Base-by-base conservation (phyloP, 2,888 invertebrate genomes). In the Mesochorus sp. region DNA sequence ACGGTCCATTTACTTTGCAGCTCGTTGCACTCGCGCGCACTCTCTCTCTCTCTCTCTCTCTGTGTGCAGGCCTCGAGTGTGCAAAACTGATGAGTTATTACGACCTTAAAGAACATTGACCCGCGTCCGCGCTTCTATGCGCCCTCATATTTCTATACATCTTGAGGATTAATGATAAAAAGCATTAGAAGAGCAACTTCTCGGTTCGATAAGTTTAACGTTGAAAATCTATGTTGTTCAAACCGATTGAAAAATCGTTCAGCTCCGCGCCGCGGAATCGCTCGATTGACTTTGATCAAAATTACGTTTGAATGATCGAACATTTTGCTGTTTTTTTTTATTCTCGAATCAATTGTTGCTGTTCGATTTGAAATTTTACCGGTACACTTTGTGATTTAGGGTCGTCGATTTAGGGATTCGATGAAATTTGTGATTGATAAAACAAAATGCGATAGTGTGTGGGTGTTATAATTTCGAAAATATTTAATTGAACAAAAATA, bases 1-100 rank as follows among this genome's bases (percentile, higher is more conserved):
- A 74, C 78, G 75, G 70, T 83, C 84, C 81, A 76, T 79, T 86
- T 82, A 75, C 82, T 85, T 86, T 82, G 68, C 85, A 84, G 86
- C 86, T 87, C 83, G 81, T 26, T 51, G 66, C 53, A 28, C 66
- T 26, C 75, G 47, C n/a, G n/a, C n/a, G n/a, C n/a, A n/a, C n/a
- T n/a, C n/a, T n/a, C 51, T 24, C 78, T 66, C 72, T n/a, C n/a
- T n/a, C 80, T 80, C 81, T 79, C 47, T 21, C 47, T 47, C 47
- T 19, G 39, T 51, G 17, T n/a, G n/a, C 37, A 39, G 84, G 75
- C 78, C 81, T n/a, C 72, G 82, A 83, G 82, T 81, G 85, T 81
- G 82, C 83, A 80, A 84, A 81, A 71, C 84, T 79, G 78, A 85
- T 84, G 82, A 86, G 76, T 84, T 81, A 81, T 78, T 82, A 82